Conservation (phyloP, 2,888 invertebrate species). For the Acleris holmiana region DNA sequence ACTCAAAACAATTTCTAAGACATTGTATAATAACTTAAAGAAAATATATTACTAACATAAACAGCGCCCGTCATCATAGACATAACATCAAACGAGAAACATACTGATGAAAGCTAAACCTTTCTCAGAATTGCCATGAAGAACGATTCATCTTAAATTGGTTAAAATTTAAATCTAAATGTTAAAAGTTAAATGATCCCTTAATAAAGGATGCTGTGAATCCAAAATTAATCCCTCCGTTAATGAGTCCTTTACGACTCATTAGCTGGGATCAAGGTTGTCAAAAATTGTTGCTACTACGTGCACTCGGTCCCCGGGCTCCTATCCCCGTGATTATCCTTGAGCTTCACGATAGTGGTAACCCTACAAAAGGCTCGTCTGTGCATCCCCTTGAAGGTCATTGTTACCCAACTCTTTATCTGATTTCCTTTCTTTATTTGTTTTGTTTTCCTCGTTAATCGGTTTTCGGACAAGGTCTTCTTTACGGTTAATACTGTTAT, state of each 20-base stretch:
- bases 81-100: too few relatives aligned
- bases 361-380: conserved; percentile 5
- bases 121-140: too few relatives aligned
- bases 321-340: conserved; percentile 42
- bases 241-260: conserved; percentile 17
- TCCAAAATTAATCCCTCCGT: conserved; percentile 12
- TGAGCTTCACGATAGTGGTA: conserved; percentile 35
- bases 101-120: too few relatives aligned
- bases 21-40: too few relatives aligned
- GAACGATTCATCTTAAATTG: background rate
- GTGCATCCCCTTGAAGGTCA: conserved; percentile 8
- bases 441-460: conserved; percentile 2
- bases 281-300: conserved; percentile 26
- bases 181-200: background rate
- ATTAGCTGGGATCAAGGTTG: conserved; percentile 27
- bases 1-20: too few relatives aligned
- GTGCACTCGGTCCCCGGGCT: conserved; percentile 4
- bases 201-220: background rate
- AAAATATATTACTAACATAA: too few relatives aligned
- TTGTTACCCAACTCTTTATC: background rate
- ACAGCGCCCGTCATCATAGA: too few relatives aligned
- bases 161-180: background rate
- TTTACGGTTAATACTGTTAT: background rate
- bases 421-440: background rate
- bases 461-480: background rate